Evolutionary conservation across 2,797 vertebrate genomes (phyloP).

Genomic region (Synaphobranchus kaupii): DNA sequence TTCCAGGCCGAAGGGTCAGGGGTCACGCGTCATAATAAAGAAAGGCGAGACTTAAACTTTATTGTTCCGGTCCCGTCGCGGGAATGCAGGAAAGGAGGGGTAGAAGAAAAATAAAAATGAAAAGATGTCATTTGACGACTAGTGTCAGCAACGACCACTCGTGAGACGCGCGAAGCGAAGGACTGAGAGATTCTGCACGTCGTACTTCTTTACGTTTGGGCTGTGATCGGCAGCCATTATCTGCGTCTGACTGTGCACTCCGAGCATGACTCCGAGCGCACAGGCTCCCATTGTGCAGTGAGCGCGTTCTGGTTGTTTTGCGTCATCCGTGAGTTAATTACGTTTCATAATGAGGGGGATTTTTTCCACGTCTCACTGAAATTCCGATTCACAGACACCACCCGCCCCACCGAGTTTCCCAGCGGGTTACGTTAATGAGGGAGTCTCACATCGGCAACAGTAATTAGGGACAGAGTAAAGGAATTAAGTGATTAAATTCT

Average conservation of each 20-base stretch:
- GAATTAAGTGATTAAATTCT: not conserved
- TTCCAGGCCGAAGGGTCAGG: conserved; percentile 48
- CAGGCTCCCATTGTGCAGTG: not conserved
- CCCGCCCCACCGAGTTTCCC: conserved; percentile 8
- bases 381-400: conserved; percentile 14
- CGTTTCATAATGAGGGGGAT: not conserved
- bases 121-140: not conserved
- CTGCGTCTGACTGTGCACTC: not conserved
- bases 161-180: not conserved
- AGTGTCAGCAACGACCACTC: conserved; percentile 9
- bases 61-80: conserved; percentile 51
- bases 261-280: not conserved
- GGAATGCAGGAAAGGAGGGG: conserved; percentile 45
- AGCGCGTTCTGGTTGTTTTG: not conserved
- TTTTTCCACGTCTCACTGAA: conserved; percentile 15
- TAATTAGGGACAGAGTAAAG: conserved; percentile 14
- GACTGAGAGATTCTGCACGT: conserved; percentile 17
- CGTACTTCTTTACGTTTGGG: not conserved
- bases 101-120: not conserved
- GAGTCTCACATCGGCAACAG: not conserved
- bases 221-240: not conserved
- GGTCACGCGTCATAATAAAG: conserved; percentile 43
- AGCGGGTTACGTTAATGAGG: not conserved
- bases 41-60: conserved; percentile 52
- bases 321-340: not conserved